Evolutionary conservation across 1,140 invertebrate species (phyloP).

Genomic region (Sycophila sp.): DNA sequence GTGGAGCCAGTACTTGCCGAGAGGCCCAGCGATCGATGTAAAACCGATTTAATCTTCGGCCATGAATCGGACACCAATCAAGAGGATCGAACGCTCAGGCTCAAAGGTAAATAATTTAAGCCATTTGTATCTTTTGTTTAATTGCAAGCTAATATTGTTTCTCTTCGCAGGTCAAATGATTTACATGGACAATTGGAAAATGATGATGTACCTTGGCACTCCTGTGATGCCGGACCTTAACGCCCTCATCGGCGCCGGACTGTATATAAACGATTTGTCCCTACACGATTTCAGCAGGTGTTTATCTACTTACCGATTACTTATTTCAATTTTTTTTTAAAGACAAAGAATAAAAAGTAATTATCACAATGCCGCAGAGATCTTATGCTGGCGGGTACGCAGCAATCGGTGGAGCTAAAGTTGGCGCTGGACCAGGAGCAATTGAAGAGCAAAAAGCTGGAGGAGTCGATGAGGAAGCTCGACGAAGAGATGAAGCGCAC

Average conservation of each 20-base stretch:
- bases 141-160: neutral
- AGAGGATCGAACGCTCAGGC: constrained; percentile 77
- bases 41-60: constrained; percentile 68
- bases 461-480: constrained; percentile 95
- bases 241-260: constrained; percentile 85
- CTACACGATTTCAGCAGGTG: constrained; percentile 97
- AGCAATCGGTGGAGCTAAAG: constrained; percentile 96
- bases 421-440: constrained; percentile 95
- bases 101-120: constrained; percentile 75
- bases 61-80: constrained; percentile 72
- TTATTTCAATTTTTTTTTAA: neutral
- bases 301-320: neutral
- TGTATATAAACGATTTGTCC: constrained; percentile 97
- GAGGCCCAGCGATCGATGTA: constrained; percentile 67
- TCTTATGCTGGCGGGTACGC: constrained; percentile 94
- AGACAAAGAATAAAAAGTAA: neutral
- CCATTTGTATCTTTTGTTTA: neutral
- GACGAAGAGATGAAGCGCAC: constrained; percentile 96
- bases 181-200: constrained; percentile 96
- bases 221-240: constrained; percentile 95
- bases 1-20: constrained; percentile 82
- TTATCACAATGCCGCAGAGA: constrained; percentile 72
- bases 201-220: constrained; percentile 96
- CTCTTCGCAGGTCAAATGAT: constrained; percentile 90
- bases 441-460: constrained; percentile 94